Conservation (phyloP, 2,113 vertebrate species). For the Urocitellus parryii region DNA sequence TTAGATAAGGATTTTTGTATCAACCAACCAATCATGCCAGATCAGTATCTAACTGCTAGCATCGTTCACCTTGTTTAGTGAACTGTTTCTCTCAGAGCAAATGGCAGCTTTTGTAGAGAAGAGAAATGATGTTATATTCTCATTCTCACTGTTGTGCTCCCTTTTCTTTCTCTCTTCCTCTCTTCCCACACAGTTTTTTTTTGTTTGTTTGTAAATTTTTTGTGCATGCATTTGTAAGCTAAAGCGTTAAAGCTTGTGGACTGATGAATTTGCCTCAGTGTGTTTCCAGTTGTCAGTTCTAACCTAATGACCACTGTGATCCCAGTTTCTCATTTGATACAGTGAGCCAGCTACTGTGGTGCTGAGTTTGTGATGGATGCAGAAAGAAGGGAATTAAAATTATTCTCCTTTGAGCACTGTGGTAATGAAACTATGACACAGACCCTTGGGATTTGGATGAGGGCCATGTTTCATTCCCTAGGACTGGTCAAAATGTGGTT, state of each 20-base stretch:
- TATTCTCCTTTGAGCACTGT: neutral
- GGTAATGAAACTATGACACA: neutral
- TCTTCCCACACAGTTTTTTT: no score
- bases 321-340: neutral
- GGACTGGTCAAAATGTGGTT: neutral
- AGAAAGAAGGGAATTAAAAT: neutral
- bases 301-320: neutral
- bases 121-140: neutral
- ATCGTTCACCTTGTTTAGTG: neutral
- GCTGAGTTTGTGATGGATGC: neutral
- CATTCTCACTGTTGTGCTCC: neutral
- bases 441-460: neutral
- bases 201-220: neutral
- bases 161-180: neutral
- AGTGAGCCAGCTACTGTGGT: neutral
- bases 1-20: conserved; percentile 47
- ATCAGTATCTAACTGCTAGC: neutral
- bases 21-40: neutral
- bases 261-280: neutral
- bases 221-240: neutral
- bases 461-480: neutral
- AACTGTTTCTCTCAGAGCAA: conserved; percentile 39
- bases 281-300: conserved; percentile 3
- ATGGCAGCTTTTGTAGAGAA: conserved; percentile 32
- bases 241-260: neutral